Evolutionary conservation across 1,140 invertebrate species (phyloP), one percentile per base, ranked within the genome.

Genomic region (Scylla paramamosain): DNA sequence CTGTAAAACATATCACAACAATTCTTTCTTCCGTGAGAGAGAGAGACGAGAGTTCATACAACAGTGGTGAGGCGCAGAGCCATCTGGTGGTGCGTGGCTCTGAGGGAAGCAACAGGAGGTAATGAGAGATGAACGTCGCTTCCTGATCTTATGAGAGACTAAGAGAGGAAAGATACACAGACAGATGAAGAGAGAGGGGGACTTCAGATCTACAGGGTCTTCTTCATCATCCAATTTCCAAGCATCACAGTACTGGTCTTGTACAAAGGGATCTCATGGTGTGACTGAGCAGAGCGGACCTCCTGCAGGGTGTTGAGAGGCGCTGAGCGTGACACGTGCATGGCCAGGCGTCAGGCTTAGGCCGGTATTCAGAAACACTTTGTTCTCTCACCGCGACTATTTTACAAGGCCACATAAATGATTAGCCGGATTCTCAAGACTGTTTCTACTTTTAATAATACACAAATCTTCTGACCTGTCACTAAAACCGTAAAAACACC

Each of bases 191-290:
- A 32, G 84, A 87, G 31, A 32, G 31, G 20, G 84, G 39, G 87
- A 91, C 90, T 91, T 31, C 31, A 59, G 20, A 25, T 89, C 52
- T 20, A n/a, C 52, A 20, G 25, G 90, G 52, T 77, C 59, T 89
- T 29, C 52, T 39, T 77, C 0, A 32, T 7, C 6, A 20, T 31
- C 29, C 29, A 77, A 25, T 67, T 20, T 28, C 14, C 14, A 4
- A 91, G 90, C 0, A 39, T 48, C 16, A 48, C 16, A 10, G 45
- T n/a, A 8, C 32, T 25, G 88, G 32, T 89, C 32, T 28, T 4
- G 39, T 25, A n/a, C 28, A 84, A 25, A 45, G 83, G 32, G 83
- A 29, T n/a, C 20, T 86, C 28, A 32, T 14, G 86, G 31, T 20
- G 86, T 39, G 86, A 28, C 86, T 20, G 31, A 32, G 31, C 29